These are phyloP conservation scores for Nebria brevicollis DNA, from an alignment of 2,888 invertebrate genomes.

Conservation along the genomic window DNA sequence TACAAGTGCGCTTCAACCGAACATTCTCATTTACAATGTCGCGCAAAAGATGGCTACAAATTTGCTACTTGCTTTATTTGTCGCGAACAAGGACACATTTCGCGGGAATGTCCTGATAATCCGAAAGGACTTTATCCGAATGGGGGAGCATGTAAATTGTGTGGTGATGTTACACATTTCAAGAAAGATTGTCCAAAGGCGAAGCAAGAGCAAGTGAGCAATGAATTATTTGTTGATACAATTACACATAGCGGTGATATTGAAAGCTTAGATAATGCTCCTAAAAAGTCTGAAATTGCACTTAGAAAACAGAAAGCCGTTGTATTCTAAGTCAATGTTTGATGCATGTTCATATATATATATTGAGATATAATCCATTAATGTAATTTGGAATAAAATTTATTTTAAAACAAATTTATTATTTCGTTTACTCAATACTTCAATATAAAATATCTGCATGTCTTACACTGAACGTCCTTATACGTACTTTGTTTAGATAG, in stretches of 20 bases:
- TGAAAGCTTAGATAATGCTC: conserved; percentile 53
- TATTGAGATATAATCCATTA: no score
- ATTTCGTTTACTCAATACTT: no score
- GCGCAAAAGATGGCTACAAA: conserved; percentile 76
- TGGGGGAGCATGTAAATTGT: conserved; percentile 83
- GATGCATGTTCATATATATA: no score
- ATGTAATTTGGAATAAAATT: no score
- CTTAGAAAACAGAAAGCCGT: no score
- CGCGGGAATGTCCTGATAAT: conserved; percentile 89
- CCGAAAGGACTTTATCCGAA: conserved; percentile 87
- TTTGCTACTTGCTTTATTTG: conserved; percentile 92
- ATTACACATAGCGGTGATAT: conserved; percentile 55
- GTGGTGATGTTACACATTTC: conserved; percentile 87
- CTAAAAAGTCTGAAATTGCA: no score
- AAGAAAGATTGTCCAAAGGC: conserved; percentile 80
- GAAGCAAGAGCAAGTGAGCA: conserved; percentile 56
- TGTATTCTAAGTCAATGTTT: no score
- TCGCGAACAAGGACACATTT: conserved; percentile 86
- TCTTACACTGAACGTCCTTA: no score
- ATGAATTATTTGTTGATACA: conserved; percentile 53
- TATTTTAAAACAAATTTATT: no score
- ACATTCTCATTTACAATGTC: conserved; percentile 80
- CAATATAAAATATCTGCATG: no score
- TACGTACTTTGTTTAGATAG: no score
- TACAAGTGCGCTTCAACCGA: conserved; percentile 92